Evolutionary conservation across 35 echinoderm and acorn worm genomes (phyloP), one percentile per base, ranked within the genome.

Genomic region (Ptychodera flava): DNA sequence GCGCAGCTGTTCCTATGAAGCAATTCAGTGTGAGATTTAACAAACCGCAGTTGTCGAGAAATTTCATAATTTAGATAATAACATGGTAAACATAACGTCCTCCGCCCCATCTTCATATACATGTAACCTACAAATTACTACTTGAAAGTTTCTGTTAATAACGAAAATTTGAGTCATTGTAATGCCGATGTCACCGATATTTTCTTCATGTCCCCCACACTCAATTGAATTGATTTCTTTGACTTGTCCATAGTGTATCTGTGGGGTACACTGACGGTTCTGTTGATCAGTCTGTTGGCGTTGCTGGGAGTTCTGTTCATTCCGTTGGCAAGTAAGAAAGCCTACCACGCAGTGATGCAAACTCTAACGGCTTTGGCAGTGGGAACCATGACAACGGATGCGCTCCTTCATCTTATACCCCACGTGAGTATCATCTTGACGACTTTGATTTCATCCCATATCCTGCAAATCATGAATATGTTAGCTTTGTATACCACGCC

Each of bases 281-380:
- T 88, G 31, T 14, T 92, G 35, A 92, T 90, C 84, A 92, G 88
- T 28, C 1, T 89, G 0, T 75, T 38, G 12, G 75, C 91, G 16
- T 31, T 96, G 22, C 15, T 87, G 0, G 91, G 94, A 0, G 88
- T 85, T 1, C 29, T 87, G 16, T 83, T 96, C 77, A 32, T 96
- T 0, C 94, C 94, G 12, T 96, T 90, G 36, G 85, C 92, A 77
- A 84, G 80, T 16, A 45, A 38, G 27, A 28, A 35, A 1, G 0
- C 91, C 29, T 96, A 96, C 38, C 75, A 82, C 1, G 90, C 87
- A 6, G 37, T 87, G 27, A 83, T 96, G 16, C 91, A 96, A 36
- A 90, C 85, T 12, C 79, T 96, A 78, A 92, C 92, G 2, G 94
- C 94, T n/a, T 35, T 96, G 31, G 94, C 94, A 22, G 89, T 92